Conservation (phyloP, 1,140 invertebrate species). For the Cyphomyrmex costatus region DNA sequence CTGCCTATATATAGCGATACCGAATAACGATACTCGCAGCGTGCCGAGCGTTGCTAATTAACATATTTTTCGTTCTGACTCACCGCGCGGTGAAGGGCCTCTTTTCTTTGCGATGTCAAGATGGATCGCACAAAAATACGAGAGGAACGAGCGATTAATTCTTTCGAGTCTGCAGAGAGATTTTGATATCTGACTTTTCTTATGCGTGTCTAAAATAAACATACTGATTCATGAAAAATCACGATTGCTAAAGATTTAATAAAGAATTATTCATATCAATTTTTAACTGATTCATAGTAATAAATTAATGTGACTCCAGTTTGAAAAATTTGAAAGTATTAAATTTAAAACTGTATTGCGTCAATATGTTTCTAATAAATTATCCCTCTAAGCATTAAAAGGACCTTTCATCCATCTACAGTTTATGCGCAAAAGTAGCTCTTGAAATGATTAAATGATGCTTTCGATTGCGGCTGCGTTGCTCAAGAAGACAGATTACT, state of each 20-base stretch:
- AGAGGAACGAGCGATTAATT: background rate
- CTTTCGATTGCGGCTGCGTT: constrained; percentile 29
- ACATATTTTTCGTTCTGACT: constrained; percentile 77
- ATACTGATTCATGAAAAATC: background rate
- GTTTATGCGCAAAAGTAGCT: constrained; percentile 40
- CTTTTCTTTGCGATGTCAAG: constrained; percentile 18
- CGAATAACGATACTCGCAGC: constrained; percentile 74
- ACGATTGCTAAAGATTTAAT: background rate
- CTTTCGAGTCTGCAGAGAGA: background rate
- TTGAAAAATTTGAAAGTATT: constrained; percentile 2
- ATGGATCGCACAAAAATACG: constrained; percentile 27
- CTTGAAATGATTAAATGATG: constrained; percentile 34
- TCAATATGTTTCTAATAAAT: constrained; percentile 38
- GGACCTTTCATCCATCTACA: background rate
- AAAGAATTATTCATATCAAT: constrained; percentile 5
- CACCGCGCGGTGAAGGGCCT: constrained; percentile 67
- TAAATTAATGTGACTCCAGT: background rate
- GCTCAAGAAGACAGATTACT: constrained; percentile 45
- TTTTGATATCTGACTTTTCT: constrained; percentile 5
- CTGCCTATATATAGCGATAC: constrained; percentile 81
- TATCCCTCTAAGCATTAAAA: constrained; percentile 38
- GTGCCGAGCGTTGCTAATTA: constrained; percentile 59
- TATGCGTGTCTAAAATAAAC: background rate
- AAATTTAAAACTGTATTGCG: constrained; percentile 8
- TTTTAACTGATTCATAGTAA: background rate